Conservation (phyloP, 2,113 vertebrate genomes). For the Lonchura striata region DNA sequence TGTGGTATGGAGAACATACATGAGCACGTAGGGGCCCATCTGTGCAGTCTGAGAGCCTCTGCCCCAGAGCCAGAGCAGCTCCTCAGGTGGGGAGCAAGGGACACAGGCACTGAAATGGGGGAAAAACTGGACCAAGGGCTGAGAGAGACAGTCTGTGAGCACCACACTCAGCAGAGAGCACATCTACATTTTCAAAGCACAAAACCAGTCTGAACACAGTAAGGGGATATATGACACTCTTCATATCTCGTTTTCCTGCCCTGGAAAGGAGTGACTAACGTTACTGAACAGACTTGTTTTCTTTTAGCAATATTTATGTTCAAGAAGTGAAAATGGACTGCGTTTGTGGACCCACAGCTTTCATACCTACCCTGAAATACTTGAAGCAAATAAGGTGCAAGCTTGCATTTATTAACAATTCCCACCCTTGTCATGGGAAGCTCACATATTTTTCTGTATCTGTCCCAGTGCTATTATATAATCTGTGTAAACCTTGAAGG, state of each 20-base stretch:
- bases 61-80: neutral
- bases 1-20: neutral
- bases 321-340: slow-evolving; percentile 15
- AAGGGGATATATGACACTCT: slow-evolving; percentile 18
- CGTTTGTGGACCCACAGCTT: neutral
- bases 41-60: neutral
- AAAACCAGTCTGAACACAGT: slow-evolving; percentile 15
- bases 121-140: neutral
- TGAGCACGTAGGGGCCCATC: accelerated
- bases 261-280: neutral
- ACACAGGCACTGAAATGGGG: accelerated
- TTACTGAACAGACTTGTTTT: neutral
- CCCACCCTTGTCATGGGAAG: neutral
- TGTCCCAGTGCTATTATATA: neutral
- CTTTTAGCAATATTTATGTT: neutral
- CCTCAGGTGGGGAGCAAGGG: neutral
- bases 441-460: neutral
- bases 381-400: neutral
- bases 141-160: neutral
- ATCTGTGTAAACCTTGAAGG: neutral
- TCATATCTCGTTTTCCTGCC: neutral
- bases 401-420: neutral
- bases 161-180: slow-evolving; percentile 26
- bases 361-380: neutral
- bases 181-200: slow-evolving; percentile 30